Base-by-base conservation (phyloP, 2,888 invertebrate genomes). In the Trissonchulus latispiculum region DNA sequence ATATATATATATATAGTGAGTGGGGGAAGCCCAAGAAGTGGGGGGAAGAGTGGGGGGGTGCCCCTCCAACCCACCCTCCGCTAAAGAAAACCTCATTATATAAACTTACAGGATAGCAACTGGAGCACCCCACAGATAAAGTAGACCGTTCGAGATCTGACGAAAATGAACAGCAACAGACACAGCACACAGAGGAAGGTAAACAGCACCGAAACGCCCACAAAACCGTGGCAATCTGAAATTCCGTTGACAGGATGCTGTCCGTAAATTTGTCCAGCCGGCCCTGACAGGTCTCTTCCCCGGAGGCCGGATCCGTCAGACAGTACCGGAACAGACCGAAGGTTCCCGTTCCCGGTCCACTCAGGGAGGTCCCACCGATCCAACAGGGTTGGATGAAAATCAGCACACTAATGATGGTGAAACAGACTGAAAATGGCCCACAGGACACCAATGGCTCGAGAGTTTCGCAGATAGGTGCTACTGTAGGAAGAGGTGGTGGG, bases 341-440 rank as follows among this genome's bases (percentile, higher is more conserved):
- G 84, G 92, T 91, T 81, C 90, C 90, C 78, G 92, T 91, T n/a
- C n/a, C n/a, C n/a, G n/a, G n/a, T n/a, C n/a, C n/a, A 77, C 91
- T 90, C 15, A 78, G 79, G 15, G 80, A 78, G 1, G 84, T 83
- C 75, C 84, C 84, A 0, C 85, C 85, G 59, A 86, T 82, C 85
- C 85, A 85, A 72, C 84, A 83, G 64, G 95, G 95, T 76, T 95
- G 95, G 74, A 96, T 90, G 84, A 97, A 95, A 1, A 94, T 92
- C 37, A 97, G 93, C 78, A 93, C 90, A 80, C 91, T 90, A 82
- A 99, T 93, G 82, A 97, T 94, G 77, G 93, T 93, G 84, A 93
- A 95, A 86, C 95, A 96, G 91, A 78, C 94, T 93, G 85, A 97
- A 95, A 83, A 97, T 92, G 76, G 92, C 95, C 97, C 97, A 97